Conservation (phyloP, 2,113 vertebrate species). For the Osmerus eperlanus region DNA sequence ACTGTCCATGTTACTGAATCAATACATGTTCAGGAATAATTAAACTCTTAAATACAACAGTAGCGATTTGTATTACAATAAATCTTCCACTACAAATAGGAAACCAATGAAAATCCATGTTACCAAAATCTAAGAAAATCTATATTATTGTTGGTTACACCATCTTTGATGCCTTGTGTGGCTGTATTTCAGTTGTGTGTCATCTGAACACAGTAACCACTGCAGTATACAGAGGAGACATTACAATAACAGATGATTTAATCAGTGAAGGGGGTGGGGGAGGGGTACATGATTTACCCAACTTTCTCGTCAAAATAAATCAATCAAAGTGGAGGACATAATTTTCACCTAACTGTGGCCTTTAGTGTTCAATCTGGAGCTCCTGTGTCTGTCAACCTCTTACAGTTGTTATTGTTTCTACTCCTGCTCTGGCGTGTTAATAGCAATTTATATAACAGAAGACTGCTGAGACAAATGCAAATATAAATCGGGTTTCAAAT, state of each 20-base stretch:
- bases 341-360: constrained; percentile 90
- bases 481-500: constrained; percentile 39
- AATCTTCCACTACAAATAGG: constrained; percentile 40
- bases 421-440: constrained; percentile 45
- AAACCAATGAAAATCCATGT: constrained; percentile 55
- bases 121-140: too few species aligned
- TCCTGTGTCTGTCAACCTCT: constrained; percentile 65
- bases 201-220: too few species aligned
- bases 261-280: constrained; percentile 61
- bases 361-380: constrained; percentile 82
- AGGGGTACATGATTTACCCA: constrained; percentile 55
- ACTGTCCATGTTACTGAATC: constrained; percentile 18
- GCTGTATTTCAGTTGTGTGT: too few species aligned
- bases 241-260: constrained; percentile 66
- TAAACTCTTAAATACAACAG: too few species aligned
- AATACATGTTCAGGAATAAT: too few species aligned
- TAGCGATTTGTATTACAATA: too few species aligned
- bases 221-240: constrained; percentile 53
- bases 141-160: too few species aligned
- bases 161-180: too few species aligned
- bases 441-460: constrained; percentile 32
- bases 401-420: constrained; percentile 61
- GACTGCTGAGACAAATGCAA: constrained; percentile 41
- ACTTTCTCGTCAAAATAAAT: constrained; percentile 63
- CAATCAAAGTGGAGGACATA: constrained; percentile 67